A percentile compares a stretch with the other conserved stretches of the same genome.
Evolutionary conservation across 2,113 vertebrate species (phyloP).

Genomic region (Ailuropoda melanoleuca): DNA sequence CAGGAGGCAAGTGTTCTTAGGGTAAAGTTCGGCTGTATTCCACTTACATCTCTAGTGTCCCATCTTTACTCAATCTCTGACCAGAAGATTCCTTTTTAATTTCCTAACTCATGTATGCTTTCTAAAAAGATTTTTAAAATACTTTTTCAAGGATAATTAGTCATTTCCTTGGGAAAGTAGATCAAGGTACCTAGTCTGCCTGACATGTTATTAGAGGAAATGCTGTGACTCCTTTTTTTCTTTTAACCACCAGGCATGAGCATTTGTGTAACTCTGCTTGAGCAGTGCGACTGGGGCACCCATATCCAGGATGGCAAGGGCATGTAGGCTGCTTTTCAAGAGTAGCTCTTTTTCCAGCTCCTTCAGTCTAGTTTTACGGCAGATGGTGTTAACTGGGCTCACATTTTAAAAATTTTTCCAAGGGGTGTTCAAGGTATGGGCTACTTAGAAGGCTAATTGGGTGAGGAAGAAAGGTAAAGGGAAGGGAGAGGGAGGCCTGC

Average conservation of each 20-base stretch:
- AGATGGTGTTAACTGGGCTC: neutral
- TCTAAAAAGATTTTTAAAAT: slow-evolving; percentile 25
- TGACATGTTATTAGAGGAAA: neutral
- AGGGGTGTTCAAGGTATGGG: slow-evolving; percentile 12
- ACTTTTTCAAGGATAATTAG: neutral
- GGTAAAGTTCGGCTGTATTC: neutral
- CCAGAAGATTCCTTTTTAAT: neutral
- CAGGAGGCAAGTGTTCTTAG: neutral
- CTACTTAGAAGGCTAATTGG: slow-evolving; percentile 6
- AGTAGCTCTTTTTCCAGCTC: neutral
- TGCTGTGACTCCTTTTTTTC: slow-evolving; percentile 20
- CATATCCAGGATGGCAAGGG: neutral
- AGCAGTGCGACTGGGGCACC: neutral
- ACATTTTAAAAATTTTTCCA: neutral
- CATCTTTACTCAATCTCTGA: neutral
- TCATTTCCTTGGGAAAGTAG: neutral
- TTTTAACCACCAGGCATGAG: neutral
- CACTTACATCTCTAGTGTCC: neutral
- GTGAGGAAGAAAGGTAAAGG: slow-evolving; percentile 22
- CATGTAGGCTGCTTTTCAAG: neutral
- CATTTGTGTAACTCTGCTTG: neutral
- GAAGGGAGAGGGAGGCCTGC: neutral
- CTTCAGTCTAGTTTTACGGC: neutral
- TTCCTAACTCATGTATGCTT: neutral
- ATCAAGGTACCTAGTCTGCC: neutral